Base-by-base conservation (phyloP, 1,140 invertebrate genomes). In the Saccostrea cuccullata region DNA sequence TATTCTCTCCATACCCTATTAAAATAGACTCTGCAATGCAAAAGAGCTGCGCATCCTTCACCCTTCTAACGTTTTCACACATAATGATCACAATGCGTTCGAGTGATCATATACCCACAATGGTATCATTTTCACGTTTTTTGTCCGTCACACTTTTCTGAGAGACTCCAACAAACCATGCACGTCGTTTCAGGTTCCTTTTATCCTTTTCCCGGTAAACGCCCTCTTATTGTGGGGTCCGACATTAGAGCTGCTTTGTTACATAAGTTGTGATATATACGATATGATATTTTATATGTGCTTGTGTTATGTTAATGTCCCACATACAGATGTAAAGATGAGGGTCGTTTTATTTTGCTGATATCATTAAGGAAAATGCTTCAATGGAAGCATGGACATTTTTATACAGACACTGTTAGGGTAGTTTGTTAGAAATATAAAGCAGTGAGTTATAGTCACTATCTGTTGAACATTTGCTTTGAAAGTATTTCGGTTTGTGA, bases 151-250 rank as follows among this genome's bases (percentile, higher is more conserved):
- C 70, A 77, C 70, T 26, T 77, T 77, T 77, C 70, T 77, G 13
- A 15, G 26, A 67, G 70, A 77, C 23, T 30, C 70, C 26, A 11
- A 77, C 70, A 30, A 77, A 77, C 23, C 70, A 15, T 77, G 13
- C 70, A 26, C 70, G 2, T 15, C 70, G 70, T 77, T 77, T 77
- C 70, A 17, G 26, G 30, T 77, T 77, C 70, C 15, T 77, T 11
- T 77, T 26, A 30, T 77, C 70, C 30, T 36, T 26, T 77, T 77
- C 26, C 13, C 13, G 70, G 30, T 26, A 6, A 13, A 77, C 70
- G 70, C 70, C 70, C 70, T 77, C 70, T 77, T 77, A 23, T 77
- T 77, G 70, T 77, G 70, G 30, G 70, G 70, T 77, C 70, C 26
- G 70, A 77, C 26, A 77, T 12, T 13, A 26, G 70, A 77, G 12